Conservation (phyloP, 2,797 vertebrate species). For the Knipowitschia caucasica region DNA sequence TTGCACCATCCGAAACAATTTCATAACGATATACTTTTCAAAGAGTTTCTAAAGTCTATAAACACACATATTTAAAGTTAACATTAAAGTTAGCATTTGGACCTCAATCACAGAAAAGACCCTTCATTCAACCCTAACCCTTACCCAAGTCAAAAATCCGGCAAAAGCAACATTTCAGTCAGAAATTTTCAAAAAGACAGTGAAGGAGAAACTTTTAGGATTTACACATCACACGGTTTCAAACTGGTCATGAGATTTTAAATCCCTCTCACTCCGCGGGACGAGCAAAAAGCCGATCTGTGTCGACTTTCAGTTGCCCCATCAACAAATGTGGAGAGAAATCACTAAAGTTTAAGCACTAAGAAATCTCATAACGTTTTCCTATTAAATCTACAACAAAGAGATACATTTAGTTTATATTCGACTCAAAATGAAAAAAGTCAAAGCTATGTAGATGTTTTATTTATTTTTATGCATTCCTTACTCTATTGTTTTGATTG, state of each 20-base stretch:
- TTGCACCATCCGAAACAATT: too few relatives aligned
- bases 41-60: too few relatives aligned
- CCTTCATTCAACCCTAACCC: too few relatives aligned
- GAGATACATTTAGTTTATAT: too few relatives aligned
- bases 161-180: not conserved
- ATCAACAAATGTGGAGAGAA: not conserved
- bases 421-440: too few relatives aligned
- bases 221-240: not conserved
- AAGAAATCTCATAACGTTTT: not conserved
- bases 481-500: too few relatives aligned
- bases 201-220: not conserved
- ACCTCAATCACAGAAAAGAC: too few relatives aligned
- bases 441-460: too few relatives aligned
- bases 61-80: too few relatives aligned
- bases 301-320: not conserved
- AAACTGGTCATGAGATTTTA: not conserved
- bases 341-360: not conserved
- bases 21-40: too few relatives aligned
- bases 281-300: not conserved
- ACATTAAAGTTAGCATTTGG: too few relatives aligned
- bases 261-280: not conserved
- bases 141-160: not conserved
- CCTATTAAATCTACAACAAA: not conserved
- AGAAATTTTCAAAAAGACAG: not conserved
- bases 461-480: too few relatives aligned